Percentiles rank a stretch among this genome's conserved stretches.
Evolutionary conservation across 1,140 invertebrate genomes (phyloP).

Genomic region (Danaus melanippus): DNA sequence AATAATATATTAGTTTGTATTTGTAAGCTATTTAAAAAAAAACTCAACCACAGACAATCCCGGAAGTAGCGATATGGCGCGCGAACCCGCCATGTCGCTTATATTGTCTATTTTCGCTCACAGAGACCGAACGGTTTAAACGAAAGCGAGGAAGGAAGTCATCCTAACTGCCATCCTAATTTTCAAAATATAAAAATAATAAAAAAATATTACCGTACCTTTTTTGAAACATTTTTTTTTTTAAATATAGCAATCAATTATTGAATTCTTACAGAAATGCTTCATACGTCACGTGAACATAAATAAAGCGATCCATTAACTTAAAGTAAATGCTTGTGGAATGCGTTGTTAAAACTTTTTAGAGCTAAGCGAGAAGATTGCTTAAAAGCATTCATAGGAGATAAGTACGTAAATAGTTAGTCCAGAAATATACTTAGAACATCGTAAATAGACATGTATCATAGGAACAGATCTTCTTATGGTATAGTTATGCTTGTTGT

Average conservation of each 20-base stretch:
- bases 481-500: no score
- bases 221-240: no score
- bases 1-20: no score
- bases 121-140: constrained; percentile 49
- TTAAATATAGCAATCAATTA: no score
- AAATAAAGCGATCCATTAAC: constrained; percentile 9
- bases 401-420: constrained; percentile 28
- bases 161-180: no score
- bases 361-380: constrained; percentile 11
- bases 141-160: constrained; percentile 16
- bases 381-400: constrained; percentile 28
- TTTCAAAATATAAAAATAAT: no score
- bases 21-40: no score
- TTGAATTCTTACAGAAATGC: no score
- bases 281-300: background rate
- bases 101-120: constrained; percentile 47
- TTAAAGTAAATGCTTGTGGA: background rate
- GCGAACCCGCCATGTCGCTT: constrained; percentile 32
- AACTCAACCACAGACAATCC: constrained; percentile 14
- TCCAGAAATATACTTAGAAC: constrained; percentile 22
- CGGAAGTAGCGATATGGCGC: constrained; percentile 51
- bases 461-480: no score
- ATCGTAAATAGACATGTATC: constrained; percentile 23
- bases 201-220: no score
- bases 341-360: constrained; percentile 25